Percentiles rank a stretch among this genome's conserved stretches.
Evolutionary conservation across 2,797 vertebrate species (phyloP).

Genomic region (Sphenodon punctatus): DNA sequence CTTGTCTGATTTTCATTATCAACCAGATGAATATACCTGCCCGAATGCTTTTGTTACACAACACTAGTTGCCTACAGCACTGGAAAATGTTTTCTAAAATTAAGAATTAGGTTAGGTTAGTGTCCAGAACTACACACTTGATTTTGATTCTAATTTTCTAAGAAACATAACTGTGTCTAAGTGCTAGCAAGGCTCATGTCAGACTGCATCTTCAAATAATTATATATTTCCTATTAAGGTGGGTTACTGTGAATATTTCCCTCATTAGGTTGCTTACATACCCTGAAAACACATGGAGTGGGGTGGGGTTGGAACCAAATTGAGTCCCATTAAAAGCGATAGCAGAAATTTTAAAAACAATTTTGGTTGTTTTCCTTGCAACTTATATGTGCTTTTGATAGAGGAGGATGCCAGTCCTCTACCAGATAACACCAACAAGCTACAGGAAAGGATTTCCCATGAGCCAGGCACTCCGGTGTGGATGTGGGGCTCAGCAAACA

Average conservation of each 20-base stretch:
- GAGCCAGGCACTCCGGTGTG: too few species aligned
- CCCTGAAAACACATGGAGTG: too few species aligned
- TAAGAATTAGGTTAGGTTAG: slow-evolving; percentile 12
- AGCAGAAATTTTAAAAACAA: too few species aligned
- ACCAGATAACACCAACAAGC: too few species aligned
- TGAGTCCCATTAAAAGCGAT: too few species aligned
- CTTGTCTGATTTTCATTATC: slow-evolving; percentile 60
- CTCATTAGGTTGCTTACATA: neutral
- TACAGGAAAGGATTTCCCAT: too few species aligned
- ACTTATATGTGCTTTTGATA: too few species aligned
- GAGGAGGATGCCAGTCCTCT: too few species aligned
- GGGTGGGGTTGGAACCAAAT: too few species aligned
- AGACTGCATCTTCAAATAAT: neutral
- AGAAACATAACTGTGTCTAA: slow-evolving; percentile 26
- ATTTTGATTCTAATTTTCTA: slow-evolving; percentile 24
- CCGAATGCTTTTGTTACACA: slow-evolving; percentile 21
- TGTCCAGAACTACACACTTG: slow-evolving; percentile 13
- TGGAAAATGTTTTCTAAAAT: slow-evolving; percentile 33
- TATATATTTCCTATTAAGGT: neutral
- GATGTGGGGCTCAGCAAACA: too few species aligned
- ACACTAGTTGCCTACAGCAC: slow-evolving; percentile 16
- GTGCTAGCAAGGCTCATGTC: slow-evolving; percentile 14
- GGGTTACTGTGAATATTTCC: slow-evolving; percentile 6
- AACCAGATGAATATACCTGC: slow-evolving; percentile 34
- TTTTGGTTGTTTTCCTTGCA: too few species aligned